phyloP scores from a whole-genome alignment of 2,888 invertebrate genomes.

The Plusia festucae region DNA sequence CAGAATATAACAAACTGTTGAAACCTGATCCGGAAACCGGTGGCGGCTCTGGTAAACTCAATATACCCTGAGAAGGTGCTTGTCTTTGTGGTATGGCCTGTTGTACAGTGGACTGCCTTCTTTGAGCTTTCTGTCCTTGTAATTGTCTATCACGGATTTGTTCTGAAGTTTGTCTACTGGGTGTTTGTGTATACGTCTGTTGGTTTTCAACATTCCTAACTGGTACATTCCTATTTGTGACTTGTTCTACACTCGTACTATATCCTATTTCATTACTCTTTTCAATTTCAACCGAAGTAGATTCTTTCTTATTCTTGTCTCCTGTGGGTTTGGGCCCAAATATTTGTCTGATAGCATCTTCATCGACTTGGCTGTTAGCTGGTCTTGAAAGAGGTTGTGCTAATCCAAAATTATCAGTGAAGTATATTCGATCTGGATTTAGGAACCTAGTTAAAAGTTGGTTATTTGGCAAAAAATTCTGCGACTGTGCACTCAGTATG shows the following conservation, averaged over 20 bases:
- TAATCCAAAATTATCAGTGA: slow-evolving; percentile 39
- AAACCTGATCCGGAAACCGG: slow-evolving; percentile 11
- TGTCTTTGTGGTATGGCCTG: not conserved
- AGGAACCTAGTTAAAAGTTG: slow-evolving; percentile 3
- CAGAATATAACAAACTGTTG: slow-evolving; percentile 53
- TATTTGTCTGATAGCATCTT: slow-evolving; percentile 9
- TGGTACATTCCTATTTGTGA: not conserved
- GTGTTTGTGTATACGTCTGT: not conserved
- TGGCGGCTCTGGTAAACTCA: slow-evolving; percentile 1
- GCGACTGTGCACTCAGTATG: slow-evolving; percentile 41
- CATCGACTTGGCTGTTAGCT: not conserved
- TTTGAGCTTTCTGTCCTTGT: not conserved
- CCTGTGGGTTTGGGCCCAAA: slow-evolving; percentile 10
- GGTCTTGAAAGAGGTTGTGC: not conserved
- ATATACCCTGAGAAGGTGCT: not conserved
- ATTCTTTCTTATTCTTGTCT: not conserved
- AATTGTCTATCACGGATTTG: not conserved
- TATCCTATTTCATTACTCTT: slow-evolving; percentile 33
- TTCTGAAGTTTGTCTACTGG: slow-evolving; percentile 1
- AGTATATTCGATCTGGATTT: slow-evolving; percentile 53
- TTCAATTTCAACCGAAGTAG: slow-evolving; percentile 31
- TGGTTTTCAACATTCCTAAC: slow-evolving; percentile 6
- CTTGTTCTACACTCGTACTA: slow-evolving; percentile 14
- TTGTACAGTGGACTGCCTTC: not conserved
- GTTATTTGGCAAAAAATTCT: slow-evolving; percentile 15